Evolutionary conservation across 2,888 invertebrate genomes (phyloP), one percentile per base, ranked within the genome.

Genomic region (Limnephilus lunatus): DNA sequence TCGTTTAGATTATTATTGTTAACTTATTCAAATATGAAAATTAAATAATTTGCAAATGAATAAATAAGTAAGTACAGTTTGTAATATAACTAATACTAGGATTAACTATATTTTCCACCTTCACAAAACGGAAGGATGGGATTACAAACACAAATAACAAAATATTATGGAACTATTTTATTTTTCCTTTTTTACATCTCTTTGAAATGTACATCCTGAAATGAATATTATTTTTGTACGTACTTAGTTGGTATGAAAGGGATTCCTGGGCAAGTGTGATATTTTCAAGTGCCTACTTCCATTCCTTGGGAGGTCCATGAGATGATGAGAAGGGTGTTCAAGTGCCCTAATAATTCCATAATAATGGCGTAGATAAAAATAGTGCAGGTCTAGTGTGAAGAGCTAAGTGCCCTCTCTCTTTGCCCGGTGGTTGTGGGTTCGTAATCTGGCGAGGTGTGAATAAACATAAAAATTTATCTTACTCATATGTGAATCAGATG

Each of bases 261-360:
- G 83, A 83, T 83, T 83, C 25, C 32, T 35, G 83, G 31, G 35
- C 35, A 83, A 35, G 39, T 25, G 30, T 25, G 44, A 48, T 86
- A 86, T 15, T 44, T 39, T 86, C 48, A 48, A 86, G 86, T 30
- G 44, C 48, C 48, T 31, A 86, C 48, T 48, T 86, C 86, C 86
- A 39, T 35, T 86, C 14, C 44, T 35, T 86, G 35, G 86, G 86
- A 44, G 86, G 86, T 86, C 86, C 30, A 14, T 14, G 48, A 86
- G 44, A 48, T 44, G 86, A 86, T n/a, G 68, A 5, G 68, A 68
- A 68, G 68, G 68, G 32, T 14, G 14, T 5, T 82, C 82, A 82
- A 32, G 19, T 82, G 30, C 32, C 82, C 32, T 32, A 31, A 32
- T 31, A 82, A 81, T 82, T 86, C 44, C 86, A 48, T 48, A 68